These are phyloP conservation scores for Menidia beryllina DNA, from an alignment of 2,113 vertebrate genomes.

Conservation along the genomic window DNA sequence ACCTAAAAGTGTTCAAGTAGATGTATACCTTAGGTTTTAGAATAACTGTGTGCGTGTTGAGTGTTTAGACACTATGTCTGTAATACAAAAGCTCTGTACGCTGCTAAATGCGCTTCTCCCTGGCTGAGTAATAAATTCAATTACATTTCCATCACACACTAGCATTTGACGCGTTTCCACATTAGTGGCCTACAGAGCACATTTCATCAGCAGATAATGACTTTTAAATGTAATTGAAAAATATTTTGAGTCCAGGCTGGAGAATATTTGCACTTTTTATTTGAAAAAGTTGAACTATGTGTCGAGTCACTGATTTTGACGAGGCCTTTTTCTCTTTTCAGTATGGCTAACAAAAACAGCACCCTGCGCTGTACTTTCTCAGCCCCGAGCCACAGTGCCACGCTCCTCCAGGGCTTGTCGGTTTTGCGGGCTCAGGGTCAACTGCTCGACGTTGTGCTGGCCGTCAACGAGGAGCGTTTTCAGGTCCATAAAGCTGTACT, in stretches of 20 bases:
- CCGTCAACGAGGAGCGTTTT: conserved; percentile 92
- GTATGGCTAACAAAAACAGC: conserved; percentile 94
- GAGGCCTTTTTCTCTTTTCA: conserved; percentile 77
- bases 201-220: not conserved
- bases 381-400: conserved; percentile 91
- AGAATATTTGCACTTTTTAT: not conserved
- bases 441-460: conserved; percentile 93
- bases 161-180: not conserved
- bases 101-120: conserved; percentile 8
- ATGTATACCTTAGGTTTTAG: not conserved
- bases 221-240: not conserved
- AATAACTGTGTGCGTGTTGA: not conserved
- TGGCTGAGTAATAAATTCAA: conserved; percentile 13
- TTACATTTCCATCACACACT: conserved; percentile 36
- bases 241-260: not conserved
- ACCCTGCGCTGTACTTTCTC: conserved; percentile 94
- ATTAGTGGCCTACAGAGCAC: not conserved
- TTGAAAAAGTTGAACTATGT: not conserved
- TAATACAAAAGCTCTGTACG: conserved; percentile 13
- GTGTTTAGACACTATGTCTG: not conserved
- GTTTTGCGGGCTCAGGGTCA: conserved; percentile 91
- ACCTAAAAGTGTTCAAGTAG: not conserved
- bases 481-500: conserved; percentile 96
- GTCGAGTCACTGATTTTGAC: conserved; percentile 38
- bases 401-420: conserved; percentile 92